Conservation (phyloP, 2,888 invertebrate genomes). For the Archips xylosteana region DNA sequence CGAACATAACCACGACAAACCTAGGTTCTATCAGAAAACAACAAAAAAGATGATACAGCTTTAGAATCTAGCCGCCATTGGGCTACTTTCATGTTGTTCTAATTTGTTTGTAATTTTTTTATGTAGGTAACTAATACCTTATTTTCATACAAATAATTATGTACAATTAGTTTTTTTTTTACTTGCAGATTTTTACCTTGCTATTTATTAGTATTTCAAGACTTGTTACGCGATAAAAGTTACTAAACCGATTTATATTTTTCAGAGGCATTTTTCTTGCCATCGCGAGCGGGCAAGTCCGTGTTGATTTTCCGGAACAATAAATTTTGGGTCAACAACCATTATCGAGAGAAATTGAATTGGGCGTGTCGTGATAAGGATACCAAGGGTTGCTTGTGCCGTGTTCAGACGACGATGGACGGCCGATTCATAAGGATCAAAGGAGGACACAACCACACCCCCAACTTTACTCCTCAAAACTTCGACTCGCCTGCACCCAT, state of each 20-base stretch:
- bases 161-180: not conserved
- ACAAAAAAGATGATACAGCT: slow-evolving; percentile 62
- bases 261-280: slow-evolving; percentile 79
- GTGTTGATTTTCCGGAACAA: slow-evolving; percentile 76
- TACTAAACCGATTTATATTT: slow-evolving; percentile 45
- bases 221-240: not conserved
- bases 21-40: slow-evolving; percentile 65
- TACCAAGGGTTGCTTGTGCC: slow-evolving; percentile 71
- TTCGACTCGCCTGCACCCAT: slow-evolving; percentile 59
- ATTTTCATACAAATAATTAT: slow-evolving; percentile 9
- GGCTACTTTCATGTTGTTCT: not conserved
- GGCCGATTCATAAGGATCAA: slow-evolving; percentile 75
- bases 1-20: slow-evolving; percentile 68
- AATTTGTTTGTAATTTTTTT: not conserved
- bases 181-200: not conserved
- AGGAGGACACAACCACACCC: slow-evolving; percentile 72
- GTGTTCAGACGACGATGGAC: slow-evolving; percentile 80
- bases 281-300: slow-evolving; percentile 79
- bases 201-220: not conserved
- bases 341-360: slow-evolving; percentile 76
- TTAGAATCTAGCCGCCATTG: slow-evolving; percentile 35
- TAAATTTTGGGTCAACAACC: slow-evolving; percentile 82
- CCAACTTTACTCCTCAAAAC: slow-evolving; percentile 76
- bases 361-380: slow-evolving; percentile 83
- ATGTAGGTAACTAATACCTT: not conserved